A percentile compares a stretch with the other conserved stretches of the same genome.
phyloP scores from a whole-genome alignment of 2,113 vertebrate genomes.

The Ariopsis seemanni region DNA sequence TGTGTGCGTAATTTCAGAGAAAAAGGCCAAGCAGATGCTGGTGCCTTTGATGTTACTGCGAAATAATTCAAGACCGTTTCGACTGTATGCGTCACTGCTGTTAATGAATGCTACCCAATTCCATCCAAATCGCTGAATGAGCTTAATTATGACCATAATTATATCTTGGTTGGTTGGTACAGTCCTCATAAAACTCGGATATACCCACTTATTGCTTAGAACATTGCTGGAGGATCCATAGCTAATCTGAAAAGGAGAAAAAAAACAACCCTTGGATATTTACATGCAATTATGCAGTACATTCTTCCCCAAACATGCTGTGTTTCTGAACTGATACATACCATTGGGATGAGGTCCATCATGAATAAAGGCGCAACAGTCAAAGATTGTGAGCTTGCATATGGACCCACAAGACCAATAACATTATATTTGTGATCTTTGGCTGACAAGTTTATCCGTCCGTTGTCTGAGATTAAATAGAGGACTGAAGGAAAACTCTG shows the following conservation, averaged over 20 bases:
- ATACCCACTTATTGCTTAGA: conserved; percentile 69
- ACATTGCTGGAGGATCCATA: conserved; percentile 69
- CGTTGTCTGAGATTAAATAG: conserved; percentile 54
- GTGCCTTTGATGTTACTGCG: conserved; percentile 47
- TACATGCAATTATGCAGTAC: background rate
- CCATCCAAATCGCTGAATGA: conserved; percentile 76
- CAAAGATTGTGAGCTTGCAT: conserved; percentile 57
- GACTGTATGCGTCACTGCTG: conserved; percentile 66
- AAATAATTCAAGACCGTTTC: conserved; percentile 59
- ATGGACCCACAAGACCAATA: conserved; percentile 72
- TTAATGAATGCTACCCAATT: conserved; percentile 78
- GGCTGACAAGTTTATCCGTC: conserved; percentile 41
- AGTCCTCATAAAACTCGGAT: conserved; percentile 79
- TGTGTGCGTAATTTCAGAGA: conserved; percentile 37
- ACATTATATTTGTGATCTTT: conserved; percentile 45
- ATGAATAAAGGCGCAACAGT: conserved; percentile 71
- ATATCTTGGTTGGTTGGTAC: conserved; percentile 72
- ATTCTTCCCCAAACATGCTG: background rate
- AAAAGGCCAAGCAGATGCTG: conserved; percentile 72
- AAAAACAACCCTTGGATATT: background rate
- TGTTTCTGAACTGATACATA: conserved; percentile 55
- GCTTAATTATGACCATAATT: conserved; percentile 67
- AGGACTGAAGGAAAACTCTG: conserved; percentile 66
- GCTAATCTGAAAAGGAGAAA: conserved; percentile 70
- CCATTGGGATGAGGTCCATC: conserved; percentile 75